Percentiles rank a stretch among this genome's conserved stretches.
Evolutionary conservation across 2,113 vertebrate species (phyloP).

Genomic region (Emydocephalus ijimae): DNA sequence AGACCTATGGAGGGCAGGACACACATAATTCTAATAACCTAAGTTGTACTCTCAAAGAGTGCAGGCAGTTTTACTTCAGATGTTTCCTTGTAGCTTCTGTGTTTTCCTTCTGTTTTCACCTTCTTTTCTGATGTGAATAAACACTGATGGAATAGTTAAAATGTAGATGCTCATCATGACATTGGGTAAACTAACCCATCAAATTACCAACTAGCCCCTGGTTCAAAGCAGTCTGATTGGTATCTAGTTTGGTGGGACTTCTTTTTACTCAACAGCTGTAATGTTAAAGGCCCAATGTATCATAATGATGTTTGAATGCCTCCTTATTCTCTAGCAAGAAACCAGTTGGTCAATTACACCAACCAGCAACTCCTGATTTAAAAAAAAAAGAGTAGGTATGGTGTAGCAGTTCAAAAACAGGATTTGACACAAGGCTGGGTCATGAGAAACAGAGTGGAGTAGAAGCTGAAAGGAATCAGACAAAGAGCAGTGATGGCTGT

Average conservation of each 20-base stretch:
- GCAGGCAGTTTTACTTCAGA: not conserved
- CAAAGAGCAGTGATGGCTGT: not conserved
- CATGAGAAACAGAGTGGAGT: not conserved
- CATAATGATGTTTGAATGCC: not conserved
- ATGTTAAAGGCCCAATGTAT: not conserved
- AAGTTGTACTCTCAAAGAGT: not conserved
- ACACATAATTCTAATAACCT: conserved; percentile 18
- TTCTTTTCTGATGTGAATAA: not conserved
- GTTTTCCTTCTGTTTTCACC: not conserved
- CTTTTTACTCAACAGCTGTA: not conserved
- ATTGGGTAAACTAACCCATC: not conserved
- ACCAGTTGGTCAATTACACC: not conserved
- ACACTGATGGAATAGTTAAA: not conserved
- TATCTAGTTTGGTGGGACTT: not conserved
- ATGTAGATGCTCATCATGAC: not conserved
- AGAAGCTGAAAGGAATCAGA: not conserved
- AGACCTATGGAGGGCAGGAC: not conserved
- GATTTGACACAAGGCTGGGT: not conserved
- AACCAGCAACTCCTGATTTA: not conserved
- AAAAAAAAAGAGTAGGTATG: not conserved
- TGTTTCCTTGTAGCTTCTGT: not conserved
- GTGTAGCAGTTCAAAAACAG: not conserved
- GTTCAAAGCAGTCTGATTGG: not conserved
- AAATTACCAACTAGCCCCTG: not conserved
- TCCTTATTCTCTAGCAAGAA: not conserved